phyloP scores from a whole-genome alignment of 2,113 vertebrate species.

The Dryoscopus gambensis region DNA sequence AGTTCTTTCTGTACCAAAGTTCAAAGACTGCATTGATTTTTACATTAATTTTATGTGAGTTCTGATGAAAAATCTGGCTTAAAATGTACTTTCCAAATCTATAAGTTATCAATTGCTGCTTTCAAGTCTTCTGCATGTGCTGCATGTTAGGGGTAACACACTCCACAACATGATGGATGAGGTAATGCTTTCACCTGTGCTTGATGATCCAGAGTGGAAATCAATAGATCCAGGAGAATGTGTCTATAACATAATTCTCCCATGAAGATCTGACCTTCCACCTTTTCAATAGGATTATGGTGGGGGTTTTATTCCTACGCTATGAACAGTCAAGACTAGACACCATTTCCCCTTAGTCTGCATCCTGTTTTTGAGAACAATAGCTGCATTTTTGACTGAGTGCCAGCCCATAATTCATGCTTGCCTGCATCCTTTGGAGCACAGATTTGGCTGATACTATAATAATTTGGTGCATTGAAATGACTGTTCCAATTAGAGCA shows the following conservation, averaged over 20 bases:
- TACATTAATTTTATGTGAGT: neutral
- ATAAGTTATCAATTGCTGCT: neutral
- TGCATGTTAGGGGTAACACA: neutral
- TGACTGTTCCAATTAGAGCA: neutral
- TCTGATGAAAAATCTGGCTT: neutral
- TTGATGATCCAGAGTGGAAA: neutral
- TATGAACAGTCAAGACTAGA: constrained; percentile 24
- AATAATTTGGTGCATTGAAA: neutral
- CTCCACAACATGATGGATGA: neutral
- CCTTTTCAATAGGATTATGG: neutral
- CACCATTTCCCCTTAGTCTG: constrained; percentile 42
- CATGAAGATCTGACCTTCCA: neutral
- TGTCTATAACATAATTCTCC: neutral
- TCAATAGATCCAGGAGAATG: neutral
- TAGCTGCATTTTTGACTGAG: constrained; percentile 42
- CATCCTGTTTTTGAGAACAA: constrained; percentile 43
- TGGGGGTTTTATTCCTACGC: neutral
- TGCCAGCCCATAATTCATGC: constrained; percentile 21
- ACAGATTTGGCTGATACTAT: neutral
- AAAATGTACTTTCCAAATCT: neutral
- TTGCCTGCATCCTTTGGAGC: neutral
- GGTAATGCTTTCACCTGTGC: neutral
- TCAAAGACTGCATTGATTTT: neutral
- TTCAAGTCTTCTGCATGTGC: neutral
- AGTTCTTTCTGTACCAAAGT: neutral